Evolutionary conservation across 1,140 invertebrate species (phyloP).

Genomic region (Campodea augens): DNA sequence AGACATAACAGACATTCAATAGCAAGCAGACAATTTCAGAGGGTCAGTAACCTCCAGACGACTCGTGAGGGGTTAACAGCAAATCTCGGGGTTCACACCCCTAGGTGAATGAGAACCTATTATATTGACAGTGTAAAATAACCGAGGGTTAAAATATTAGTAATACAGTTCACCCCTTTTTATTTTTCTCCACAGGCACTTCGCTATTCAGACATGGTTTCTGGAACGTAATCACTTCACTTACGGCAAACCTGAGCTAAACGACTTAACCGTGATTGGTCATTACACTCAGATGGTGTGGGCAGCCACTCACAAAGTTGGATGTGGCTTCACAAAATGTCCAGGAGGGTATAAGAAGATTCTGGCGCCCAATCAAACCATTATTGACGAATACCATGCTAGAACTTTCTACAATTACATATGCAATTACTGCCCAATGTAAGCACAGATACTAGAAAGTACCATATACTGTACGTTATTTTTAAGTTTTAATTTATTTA

Average conservation of each 20-base stretch:
- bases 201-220: conserved; percentile 59
- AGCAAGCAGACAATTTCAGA: too few species aligned
- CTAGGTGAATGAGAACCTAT: background rate
- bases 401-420: conserved; percentile 56
- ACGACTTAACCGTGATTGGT: conserved; percentile 41
- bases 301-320: conserved; percentile 54
- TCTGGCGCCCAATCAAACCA: conserved; percentile 7
- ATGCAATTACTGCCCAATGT: conserved; percentile 75
- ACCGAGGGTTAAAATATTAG: background rate
- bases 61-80: background rate
- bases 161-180: too few species aligned
- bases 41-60: too few species aligned
- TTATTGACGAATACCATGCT: conserved; percentile 16
- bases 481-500: too few species aligned
- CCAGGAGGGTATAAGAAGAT: conserved; percentile 26
- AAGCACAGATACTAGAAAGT: too few species aligned
- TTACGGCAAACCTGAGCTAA: conserved; percentile 38
- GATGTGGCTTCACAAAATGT: conserved; percentile 55
- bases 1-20: too few species aligned
- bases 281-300: conserved; percentile 73
- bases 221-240: conserved; percentile 52
- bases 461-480: too few species aligned
- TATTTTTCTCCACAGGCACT: conserved; percentile 37
- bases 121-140: too few species aligned
- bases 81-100: background rate